A percentile compares a stretch with the other conserved stretches of the same genome.
phyloP scores from a whole-genome alignment of 2,113 vertebrate species.

The Tursiops truncatus region DNA sequence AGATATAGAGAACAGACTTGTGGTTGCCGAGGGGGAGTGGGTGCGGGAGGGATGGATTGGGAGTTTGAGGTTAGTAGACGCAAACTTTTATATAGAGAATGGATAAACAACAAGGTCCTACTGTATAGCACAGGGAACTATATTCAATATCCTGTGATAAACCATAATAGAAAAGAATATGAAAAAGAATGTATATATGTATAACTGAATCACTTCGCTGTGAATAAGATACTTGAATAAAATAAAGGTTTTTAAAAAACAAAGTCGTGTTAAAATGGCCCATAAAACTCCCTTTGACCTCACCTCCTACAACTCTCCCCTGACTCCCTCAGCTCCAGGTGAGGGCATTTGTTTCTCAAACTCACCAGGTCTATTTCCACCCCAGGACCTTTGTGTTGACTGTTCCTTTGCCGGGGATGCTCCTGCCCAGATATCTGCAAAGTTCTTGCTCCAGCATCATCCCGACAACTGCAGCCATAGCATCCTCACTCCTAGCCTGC shows the following conservation, averaged over 20 bases:
- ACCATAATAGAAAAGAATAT: background rate
- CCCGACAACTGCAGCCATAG: background rate
- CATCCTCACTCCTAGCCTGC: background rate
- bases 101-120: background rate
- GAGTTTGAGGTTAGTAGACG: background rate
- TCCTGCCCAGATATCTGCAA: background rate
- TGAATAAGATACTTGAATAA: background rate
- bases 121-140: background rate
- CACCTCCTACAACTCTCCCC: background rate
- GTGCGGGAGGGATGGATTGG: background rate
- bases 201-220: background rate
- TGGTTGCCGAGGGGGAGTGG: background rate
- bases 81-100: rapidly evolving
- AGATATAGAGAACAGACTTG: background rate
- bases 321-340: background rate
- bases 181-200: background rate
- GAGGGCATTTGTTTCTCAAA: background rate
- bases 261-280: background rate
- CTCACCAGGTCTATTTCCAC: background rate
- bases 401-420: background rate
- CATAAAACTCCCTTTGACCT: background rate
- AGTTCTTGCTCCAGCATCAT: background rate
- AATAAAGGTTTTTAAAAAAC: background rate
- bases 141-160: background rate
- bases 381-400: background rate